Percentiles rank a stretch among this genome's conserved stretches.
Evolutionary conservation across 1,140 invertebrate genomes (phyloP).

Genomic region (Mamestra configurata): DNA sequence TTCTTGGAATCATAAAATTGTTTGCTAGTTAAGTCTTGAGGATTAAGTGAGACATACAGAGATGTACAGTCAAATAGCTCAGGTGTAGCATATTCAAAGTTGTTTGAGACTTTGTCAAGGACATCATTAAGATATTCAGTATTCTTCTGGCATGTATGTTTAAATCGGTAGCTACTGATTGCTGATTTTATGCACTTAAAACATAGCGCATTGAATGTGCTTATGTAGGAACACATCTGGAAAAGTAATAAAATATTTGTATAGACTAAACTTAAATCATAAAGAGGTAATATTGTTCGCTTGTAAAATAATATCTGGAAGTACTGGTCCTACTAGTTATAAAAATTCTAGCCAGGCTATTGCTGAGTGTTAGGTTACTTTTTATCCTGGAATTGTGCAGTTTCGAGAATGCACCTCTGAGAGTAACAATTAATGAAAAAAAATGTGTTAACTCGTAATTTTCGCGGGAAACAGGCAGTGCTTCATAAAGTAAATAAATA

Average conservation of each 20-base stretch:
- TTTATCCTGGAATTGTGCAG: no score
- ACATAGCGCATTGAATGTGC: slow-evolving; percentile 67
- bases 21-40: slow-evolving; percentile 63
- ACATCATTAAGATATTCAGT: slow-evolving; percentile 59
- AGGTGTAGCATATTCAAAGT: slow-evolving; percentile 59
- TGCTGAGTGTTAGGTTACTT: no score
- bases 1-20: slow-evolving; percentile 67
- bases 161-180: slow-evolving; percentile 71
- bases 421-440: no score
- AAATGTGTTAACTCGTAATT: no score
- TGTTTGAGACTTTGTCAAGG: slow-evolving; percentile 59
- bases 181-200: slow-evolving; percentile 65
- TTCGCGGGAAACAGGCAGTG: no score
- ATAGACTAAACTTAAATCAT: no score
- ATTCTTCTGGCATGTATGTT: slow-evolving; percentile 63
- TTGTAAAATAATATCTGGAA: no score
- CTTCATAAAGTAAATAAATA: no score
- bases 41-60: slow-evolving; percentile 69
- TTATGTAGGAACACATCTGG: slow-evolving; percentile 66
- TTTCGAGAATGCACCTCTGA: no score
- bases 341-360: no score
- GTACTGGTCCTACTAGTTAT: no score
- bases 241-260: slow-evolving; percentile 52
- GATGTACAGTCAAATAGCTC: slow-evolving; percentile 59
- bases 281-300: no score